These are phyloP conservation scores for Monoplex corrugatus DNA, from an alignment of 2,888 invertebrate genomes.

Conservation along the genomic window DNA sequence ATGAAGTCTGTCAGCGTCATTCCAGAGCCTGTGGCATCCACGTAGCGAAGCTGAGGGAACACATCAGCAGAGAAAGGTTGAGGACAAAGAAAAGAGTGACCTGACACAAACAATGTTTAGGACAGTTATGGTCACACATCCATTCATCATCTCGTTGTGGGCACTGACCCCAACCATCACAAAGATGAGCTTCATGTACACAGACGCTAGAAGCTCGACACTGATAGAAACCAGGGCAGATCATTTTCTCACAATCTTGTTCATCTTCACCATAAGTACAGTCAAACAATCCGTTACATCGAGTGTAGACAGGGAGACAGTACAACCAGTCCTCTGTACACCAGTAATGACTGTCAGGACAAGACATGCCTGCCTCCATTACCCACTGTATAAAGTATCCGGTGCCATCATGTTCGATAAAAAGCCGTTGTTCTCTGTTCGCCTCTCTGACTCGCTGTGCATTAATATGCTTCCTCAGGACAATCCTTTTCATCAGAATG, in stretches of 20 bases:
- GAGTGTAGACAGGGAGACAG: constrained; percentile 17
- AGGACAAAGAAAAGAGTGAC: background rate
- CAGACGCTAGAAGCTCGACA: background rate
- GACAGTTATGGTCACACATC: background rate
- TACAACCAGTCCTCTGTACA: background rate
- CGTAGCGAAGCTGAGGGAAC: background rate
- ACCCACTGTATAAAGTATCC: background rate
- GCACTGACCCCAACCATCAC: constrained; percentile 31
- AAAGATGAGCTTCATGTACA: background rate
- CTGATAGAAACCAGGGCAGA: background rate
- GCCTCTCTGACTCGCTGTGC: no score
- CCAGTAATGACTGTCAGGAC: constrained; percentile 6
- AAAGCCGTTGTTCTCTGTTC: no score
- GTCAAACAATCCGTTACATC: constrained; percentile 18
- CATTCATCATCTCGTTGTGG: constrained; percentile 27
- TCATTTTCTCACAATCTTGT: background rate
- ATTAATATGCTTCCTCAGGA: no score
- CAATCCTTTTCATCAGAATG: no score
- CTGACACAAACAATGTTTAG: background rate
- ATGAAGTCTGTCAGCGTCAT: background rate
- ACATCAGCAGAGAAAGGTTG: background rate
- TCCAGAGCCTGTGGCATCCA: background rate
- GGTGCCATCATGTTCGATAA: background rate
- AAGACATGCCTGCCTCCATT: background rate
- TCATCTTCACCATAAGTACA: constrained; percentile 13